phyloP scores from a whole-genome alignment of 2,113 vertebrate genomes.

The Mesitornis unicolor region DNA sequence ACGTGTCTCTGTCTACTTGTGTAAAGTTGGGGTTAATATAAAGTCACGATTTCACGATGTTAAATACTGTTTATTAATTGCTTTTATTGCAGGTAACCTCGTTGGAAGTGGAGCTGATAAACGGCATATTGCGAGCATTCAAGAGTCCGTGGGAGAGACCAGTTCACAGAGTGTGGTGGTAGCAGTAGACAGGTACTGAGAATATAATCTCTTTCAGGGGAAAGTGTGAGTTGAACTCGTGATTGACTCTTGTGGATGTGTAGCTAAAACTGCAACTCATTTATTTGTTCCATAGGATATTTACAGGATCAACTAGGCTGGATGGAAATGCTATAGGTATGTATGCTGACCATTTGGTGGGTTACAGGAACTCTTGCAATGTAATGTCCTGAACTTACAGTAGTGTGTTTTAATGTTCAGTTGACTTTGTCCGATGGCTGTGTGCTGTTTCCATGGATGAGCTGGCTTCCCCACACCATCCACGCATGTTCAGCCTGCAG shows the following conservation, averaged over 20 bases:
- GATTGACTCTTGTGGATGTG: not conserved
- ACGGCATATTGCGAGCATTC: constrained; percentile 93
- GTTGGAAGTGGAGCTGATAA: constrained; percentile 89
- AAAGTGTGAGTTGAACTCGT: not conserved
- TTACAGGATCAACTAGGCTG: constrained; percentile 93
- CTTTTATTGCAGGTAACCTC: constrained; percentile 66
- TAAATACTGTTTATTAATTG: not conserved
- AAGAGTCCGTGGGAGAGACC: constrained; percentile 96
- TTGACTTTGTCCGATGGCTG: constrained; percentile 97
- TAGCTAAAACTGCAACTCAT: not conserved
- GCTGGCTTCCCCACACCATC: constrained; percentile 91
- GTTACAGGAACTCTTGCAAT: not conserved
- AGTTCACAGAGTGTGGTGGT: constrained; percentile 98
- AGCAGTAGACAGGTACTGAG: constrained; percentile 90
- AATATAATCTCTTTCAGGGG: not conserved
- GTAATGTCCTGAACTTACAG: not conserved
- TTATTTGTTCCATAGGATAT: constrained; percentile 81
- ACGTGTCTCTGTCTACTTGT: not conserved
- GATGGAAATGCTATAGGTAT: constrained; percentile 95
- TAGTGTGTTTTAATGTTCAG: constrained; percentile 61
- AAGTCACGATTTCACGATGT: not conserved
- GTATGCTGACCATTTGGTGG: constrained; percentile 11
- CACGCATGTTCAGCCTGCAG: constrained; percentile 97
- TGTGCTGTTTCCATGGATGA: constrained; percentile 98
- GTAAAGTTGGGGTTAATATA: not conserved